These are phyloP conservation scores for Cromileptes altivelis DNA, from an alignment of 2,113 vertebrate species.

Conservation along the genomic window DNA sequence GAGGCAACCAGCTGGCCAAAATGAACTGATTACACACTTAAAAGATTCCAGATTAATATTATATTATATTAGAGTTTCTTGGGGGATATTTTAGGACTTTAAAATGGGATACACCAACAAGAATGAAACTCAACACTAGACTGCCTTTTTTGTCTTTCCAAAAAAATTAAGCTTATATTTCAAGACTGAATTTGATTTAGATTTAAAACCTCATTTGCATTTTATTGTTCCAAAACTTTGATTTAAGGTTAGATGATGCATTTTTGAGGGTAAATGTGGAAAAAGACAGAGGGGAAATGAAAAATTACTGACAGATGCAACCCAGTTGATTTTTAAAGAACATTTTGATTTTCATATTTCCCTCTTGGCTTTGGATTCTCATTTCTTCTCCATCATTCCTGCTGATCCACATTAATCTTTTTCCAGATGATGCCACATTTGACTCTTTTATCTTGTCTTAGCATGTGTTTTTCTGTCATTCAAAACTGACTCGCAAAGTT, in stretches of 20 bases:
- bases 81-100: background rate
- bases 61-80: background rate
- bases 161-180: background rate
- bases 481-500: background rate
- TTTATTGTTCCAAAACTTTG: background rate
- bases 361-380: background rate
- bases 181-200: background rate
- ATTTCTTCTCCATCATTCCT: background rate
- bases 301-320: background rate
- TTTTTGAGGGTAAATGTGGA: background rate
- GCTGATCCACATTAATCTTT: slow-evolving; percentile 1
- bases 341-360: slow-evolving; percentile 1
- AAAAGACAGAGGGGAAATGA: background rate
- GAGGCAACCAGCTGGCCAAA: background rate
- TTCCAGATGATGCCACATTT: background rate
- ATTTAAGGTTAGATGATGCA: background rate
- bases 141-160: background rate
- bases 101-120: background rate
- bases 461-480: slow-evolving; percentile 12
- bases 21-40: background rate
- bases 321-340: background rate
- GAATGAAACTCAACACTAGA: background rate
- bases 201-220: background rate
- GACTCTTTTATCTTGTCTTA: slow-evolving; percentile 4
- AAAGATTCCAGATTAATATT: background rate